Evolutionary conservation across 2,797 vertebrate species (phyloP), one percentile per base, ranked within the genome.

Genomic region (Synanceia verrucosa): DNA sequence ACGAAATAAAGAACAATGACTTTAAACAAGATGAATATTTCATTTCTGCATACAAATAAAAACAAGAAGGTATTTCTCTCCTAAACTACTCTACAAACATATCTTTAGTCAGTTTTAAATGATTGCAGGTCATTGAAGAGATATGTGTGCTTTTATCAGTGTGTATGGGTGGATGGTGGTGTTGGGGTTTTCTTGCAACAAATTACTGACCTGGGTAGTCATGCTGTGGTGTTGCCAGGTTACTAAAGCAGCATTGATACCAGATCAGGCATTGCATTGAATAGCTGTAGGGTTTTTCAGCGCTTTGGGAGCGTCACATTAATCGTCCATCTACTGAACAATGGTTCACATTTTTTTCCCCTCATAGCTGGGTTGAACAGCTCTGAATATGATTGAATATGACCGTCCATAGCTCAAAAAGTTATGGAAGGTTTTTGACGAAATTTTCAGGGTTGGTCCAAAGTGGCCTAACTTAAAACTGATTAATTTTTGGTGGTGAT

Each of bases 191-290:
- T 59, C 46, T 28, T 41, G 55, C 44, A 52, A 61, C 26, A 77
- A 81, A 81, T 81, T 60, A 64, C 14, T 12, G 21, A 51, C 57
- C 21, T 59, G 70, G 18, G 74, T 66, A 56, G 70, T 63, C 21
- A 33, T 18, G 14, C 50, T 41, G 29, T 61, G 41, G 33, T 65
- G 66, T 80, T 79, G 60, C 81, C 66, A 79, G 81, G 73, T 77
- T 75, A 79, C 70, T 39, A 70, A 77, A n/a, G 4, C 39, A n/a
- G 39, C 39, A 41, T 41, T n/a, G 8, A 41, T 18, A 41, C 8
- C 18, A 41, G 39, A 41, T 41, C n/a, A 41, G 39, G 39, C n/a
- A 18, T 41, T 41, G 39, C 18, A 18, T 16, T 18, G 4, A 41
- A n/a, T 41, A 1, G 18, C 39, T 9, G 0, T n/a, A 41, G 39